Percentiles rank a stretch among this genome's conserved stretches.
Evolutionary conservation across 2,113 vertebrate genomes (phyloP).

Genomic region (Sapayoa aenigma): DNA sequence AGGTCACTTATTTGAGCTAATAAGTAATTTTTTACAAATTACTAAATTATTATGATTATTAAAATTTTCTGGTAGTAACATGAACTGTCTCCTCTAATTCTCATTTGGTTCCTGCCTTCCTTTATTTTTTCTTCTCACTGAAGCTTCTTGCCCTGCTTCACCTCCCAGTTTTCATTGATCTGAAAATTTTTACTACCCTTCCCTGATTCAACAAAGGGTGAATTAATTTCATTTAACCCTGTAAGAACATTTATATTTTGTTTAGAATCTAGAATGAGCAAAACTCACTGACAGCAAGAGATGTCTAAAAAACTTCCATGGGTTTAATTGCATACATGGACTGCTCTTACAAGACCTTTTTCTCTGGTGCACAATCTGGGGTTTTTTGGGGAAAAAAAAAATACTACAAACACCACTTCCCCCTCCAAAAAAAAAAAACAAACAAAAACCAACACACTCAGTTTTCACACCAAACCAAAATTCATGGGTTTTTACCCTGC

Average conservation of each 20-base stretch:
- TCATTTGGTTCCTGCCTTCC: not conserved
- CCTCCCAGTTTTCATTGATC: not conserved
- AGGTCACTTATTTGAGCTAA: not conserved
- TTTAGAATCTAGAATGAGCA: not conserved
- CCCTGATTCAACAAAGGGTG: not conserved
- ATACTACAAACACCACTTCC: too few relatives aligned
- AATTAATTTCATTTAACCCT: not conserved
- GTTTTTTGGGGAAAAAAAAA: too few relatives aligned
- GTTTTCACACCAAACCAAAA: not conserved
- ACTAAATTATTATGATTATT: not conserved
- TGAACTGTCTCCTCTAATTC: not conserved
- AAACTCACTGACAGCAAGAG: not conserved
- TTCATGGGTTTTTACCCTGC: accelerated
- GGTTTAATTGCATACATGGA: not conserved
- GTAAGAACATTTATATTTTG: not conserved
- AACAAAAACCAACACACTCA: not conserved
- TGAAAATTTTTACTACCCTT: not conserved
- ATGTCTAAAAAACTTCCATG: not conserved
- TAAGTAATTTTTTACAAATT: not conserved
- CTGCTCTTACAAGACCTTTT: not conserved
- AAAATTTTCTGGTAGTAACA: not conserved
- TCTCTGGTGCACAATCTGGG: not conserved
- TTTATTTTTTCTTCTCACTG: not conserved
- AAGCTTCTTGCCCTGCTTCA: not conserved
- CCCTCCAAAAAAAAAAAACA: not conserved